Conservation (phyloP, 2,888 invertebrate species). For the Yponomeuta plumbellus region DNA sequence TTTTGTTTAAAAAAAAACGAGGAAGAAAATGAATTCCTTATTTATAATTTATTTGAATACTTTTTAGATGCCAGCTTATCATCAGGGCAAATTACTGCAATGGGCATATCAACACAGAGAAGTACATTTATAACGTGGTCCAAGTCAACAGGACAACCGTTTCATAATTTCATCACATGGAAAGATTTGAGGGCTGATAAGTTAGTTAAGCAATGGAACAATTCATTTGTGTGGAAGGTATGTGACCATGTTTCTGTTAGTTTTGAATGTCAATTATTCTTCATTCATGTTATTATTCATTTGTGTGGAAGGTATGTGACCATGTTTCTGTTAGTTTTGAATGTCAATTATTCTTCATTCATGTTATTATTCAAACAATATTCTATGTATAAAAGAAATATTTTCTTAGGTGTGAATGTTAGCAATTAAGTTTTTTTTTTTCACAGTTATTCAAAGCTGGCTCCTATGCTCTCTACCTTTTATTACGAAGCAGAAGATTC, state of each 20-base stretch:
- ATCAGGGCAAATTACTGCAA: slow-evolving; percentile 81
- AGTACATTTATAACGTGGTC: slow-evolving; percentile 92
- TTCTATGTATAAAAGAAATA: too few species aligned
- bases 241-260: slow-evolving; percentile 23
- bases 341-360: too few species aligned
- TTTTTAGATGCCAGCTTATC: slow-evolving; percentile 81
- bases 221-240: slow-evolving; percentile 82
- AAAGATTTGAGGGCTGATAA: slow-evolving; percentile 88
- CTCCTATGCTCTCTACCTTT: slow-evolving; percentile 81
- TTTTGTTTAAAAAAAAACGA: too few species aligned
- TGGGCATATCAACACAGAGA: slow-evolving; percentile 90
- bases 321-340: not conserved
- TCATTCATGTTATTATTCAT: too few species aligned
- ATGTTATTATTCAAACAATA: too few species aligned
- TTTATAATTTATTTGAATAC: not conserved
- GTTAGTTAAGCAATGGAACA: slow-evolving; percentile 86
- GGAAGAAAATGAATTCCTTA: not conserved
- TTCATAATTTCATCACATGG: slow-evolving; percentile 93
- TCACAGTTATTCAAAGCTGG: slow-evolving; percentile 79
- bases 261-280: too few species aligned
- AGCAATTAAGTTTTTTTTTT: slow-evolving; percentile 19
- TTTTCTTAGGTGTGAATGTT: too few species aligned
- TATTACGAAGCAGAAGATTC: slow-evolving; percentile 88
- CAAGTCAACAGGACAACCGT: slow-evolving; percentile 81
- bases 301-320: slow-evolving; percentile 77